These are phyloP conservation scores for Drosophila bifasciata DNA, from an alignment of 1,140 invertebrate genomes.

Conservation along the genomic window DNA sequence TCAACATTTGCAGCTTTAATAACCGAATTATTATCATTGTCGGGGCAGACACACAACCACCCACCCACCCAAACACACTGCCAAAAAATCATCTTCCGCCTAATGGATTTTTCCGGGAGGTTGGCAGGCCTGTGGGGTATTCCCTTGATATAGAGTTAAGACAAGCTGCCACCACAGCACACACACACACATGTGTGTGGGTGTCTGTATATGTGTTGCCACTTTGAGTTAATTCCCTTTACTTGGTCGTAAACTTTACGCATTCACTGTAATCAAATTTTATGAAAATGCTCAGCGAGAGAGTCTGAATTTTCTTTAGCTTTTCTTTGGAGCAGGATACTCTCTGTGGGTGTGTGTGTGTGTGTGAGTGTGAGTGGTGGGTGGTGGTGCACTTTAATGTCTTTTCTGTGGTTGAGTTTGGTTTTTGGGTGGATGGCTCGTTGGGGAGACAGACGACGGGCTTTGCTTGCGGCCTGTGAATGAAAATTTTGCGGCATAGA, in stretches of 20 bases:
- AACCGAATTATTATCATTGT: slow-evolving; percentile 44
- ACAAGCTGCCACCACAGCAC: slow-evolving; percentile 42
- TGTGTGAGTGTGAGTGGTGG: background rate
- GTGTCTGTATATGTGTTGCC: slow-evolving; percentile 25
- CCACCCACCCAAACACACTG: background rate
- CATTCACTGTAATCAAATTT: slow-evolving; percentile 77
- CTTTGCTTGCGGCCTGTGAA: slow-evolving; percentile 50
- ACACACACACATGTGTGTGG: slow-evolving; percentile 26
- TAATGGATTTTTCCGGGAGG: slow-evolving; percentile 50
- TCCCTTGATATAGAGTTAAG: slow-evolving; percentile 35
- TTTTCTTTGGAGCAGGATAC: slow-evolving; percentile 20
- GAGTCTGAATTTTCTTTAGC: slow-evolving; percentile 17
- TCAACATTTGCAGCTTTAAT: slow-evolving; percentile 44
- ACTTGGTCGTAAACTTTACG: slow-evolving; percentile 75
- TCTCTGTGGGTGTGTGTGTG: slow-evolving; percentile 8
- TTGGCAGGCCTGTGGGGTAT: background rate
- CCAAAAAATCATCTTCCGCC: slow-evolving; percentile 44
- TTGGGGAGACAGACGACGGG: background rate
- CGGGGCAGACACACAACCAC: background rate
- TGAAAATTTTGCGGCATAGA: slow-evolving; percentile 74
- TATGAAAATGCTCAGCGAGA: slow-evolving; percentile 62
- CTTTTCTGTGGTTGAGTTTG: slow-evolving; percentile 36
- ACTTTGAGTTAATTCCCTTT: slow-evolving; percentile 72
- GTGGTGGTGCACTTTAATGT: slow-evolving; percentile 51
- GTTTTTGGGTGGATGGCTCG: slow-evolving; percentile 14